These are phyloP conservation scores for Azemiops feae DNA, from an alignment of 2,113 vertebrate species.

Conservation along the genomic window DNA sequence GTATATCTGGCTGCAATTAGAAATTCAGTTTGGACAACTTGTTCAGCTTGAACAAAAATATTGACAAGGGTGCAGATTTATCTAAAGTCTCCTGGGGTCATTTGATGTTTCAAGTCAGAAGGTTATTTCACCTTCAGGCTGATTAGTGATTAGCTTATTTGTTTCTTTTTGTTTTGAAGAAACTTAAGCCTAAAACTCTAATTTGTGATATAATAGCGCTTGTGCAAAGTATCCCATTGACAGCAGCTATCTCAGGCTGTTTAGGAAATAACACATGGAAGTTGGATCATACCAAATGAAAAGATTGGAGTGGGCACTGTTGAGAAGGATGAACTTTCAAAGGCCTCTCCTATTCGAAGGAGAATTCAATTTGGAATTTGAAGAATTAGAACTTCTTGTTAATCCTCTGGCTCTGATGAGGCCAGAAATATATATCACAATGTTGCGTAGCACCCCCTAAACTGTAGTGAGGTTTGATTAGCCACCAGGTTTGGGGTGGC, in stretches of 20 bases:
- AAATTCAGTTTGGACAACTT: slow-evolving; percentile 2
- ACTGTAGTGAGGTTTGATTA: background rate
- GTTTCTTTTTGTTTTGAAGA: background rate
- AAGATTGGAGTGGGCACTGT: background rate
- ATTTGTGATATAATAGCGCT: background rate
- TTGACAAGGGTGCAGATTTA: background rate
- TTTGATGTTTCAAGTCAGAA: slow-evolving; percentile 1
- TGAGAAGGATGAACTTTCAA: background rate
- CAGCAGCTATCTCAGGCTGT: background rate
- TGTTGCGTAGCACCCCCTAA: background rate
- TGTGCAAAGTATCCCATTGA: background rate
- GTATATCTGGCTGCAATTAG: background rate
- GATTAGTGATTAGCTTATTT: background rate
- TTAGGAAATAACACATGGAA: background rate
- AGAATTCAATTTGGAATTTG: background rate
- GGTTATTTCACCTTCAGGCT: background rate
- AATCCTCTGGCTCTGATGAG: background rate
- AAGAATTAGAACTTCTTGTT: background rate
- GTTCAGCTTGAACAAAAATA: background rate
- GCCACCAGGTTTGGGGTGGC: background rate
- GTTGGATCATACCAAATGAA: background rate
- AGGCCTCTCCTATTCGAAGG: background rate
- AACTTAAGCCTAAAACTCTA: background rate
- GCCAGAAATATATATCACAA: background rate
- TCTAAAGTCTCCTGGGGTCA: background rate